These are phyloP conservation scores for Drosophila planitibia DNA, from an alignment of 2,888 invertebrate genomes.

Conservation along the genomic window DNA sequence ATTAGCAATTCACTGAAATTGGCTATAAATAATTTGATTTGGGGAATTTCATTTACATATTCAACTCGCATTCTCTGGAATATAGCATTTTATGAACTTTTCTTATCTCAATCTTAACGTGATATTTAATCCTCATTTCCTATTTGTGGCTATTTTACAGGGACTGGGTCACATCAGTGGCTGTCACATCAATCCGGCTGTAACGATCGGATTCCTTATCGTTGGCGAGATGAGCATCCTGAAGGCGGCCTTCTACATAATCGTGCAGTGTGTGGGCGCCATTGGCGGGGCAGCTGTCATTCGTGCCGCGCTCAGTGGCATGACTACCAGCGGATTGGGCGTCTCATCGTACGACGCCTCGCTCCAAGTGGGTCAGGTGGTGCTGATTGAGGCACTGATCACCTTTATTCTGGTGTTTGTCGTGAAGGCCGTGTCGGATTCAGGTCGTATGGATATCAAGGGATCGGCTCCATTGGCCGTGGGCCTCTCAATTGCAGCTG, in stretches of 20 bases:
- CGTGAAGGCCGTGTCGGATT: constrained; percentile 94
- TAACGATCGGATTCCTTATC: constrained; percentile 92
- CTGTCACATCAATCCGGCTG: constrained; percentile 96
- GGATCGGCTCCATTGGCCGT: constrained; percentile 94
- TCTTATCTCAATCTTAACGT: neutral
- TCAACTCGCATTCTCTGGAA: neutral
- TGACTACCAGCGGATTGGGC: constrained; percentile 87
- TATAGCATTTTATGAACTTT: neutral
- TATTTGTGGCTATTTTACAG: constrained; percentile 85
- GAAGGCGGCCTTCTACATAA: constrained; percentile 91
- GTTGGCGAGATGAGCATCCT: constrained; percentile 93
- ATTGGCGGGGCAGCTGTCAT: constrained; percentile 92
- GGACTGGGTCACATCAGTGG: constrained; percentile 94
- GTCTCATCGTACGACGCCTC: constrained; percentile 87
- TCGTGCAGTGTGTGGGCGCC: constrained; percentile 93
- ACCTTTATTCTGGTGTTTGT: constrained; percentile 95
- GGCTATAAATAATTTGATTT: neutral
- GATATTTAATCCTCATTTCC: neutral
- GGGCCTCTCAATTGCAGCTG: constrained; percentile 93
- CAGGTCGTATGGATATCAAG: constrained; percentile 91
- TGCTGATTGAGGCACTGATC: constrained; percentile 93
- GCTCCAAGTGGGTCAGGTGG: constrained; percentile 90
- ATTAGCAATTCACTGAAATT: constrained; percentile 1
- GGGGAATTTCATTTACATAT: neutral
- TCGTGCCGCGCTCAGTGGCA: constrained; percentile 88